Base-by-base conservation (phyloP, 1,140 invertebrate species). In the Drosophila littoralis region DNA sequence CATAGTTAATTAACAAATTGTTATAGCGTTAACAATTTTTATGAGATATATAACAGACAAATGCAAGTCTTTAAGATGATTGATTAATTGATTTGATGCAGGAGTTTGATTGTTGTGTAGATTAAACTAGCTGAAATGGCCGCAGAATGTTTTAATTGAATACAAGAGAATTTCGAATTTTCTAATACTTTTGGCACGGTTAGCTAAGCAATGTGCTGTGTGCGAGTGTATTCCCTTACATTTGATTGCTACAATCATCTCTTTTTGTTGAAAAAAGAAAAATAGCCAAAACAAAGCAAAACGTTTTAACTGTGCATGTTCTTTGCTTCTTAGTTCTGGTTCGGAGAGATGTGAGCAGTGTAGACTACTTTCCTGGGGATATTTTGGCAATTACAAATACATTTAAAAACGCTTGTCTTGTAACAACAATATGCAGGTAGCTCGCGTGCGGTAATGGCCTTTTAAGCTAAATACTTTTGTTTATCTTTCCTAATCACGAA, bases 21-120 rank as follows among this genome's bases (percentile, higher is more conserved):
- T 17, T 7, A 38, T 50, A 38, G 13, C 42, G 38, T 15, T 55
- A 57, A 55, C 8, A 32, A 46, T 66, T 58, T 58, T 50, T 58
- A 36, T 40, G 13, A 54, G 12, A 50, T 35, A 54, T 12, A 35
- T 22, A 60, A 15, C n/a, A 43, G 13, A 45, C 36, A 59, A 35
- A 46, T 35, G 9, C 42, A 46, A 17, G 15, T 35, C 13, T 36
- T 22, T 28, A 28, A 28, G 4, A 28, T 28, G 22, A 28, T 60
- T 46, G 9, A 15, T 42, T 13, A 42, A 51, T 42, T 40, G 13
- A 17, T 17, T 59, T 52, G 10, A 32, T 15, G 50, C 1, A 10
- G 35, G 12, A 35, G 12, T 33, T 51, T 32, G 15, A 13, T n/a
- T 15, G 46, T 38, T 51, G 59, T 63, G 59, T 42, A 51, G 7